Conservation (phyloP, 2,888 invertebrate species). For the Melangyna quadrimaculata region DNA sequence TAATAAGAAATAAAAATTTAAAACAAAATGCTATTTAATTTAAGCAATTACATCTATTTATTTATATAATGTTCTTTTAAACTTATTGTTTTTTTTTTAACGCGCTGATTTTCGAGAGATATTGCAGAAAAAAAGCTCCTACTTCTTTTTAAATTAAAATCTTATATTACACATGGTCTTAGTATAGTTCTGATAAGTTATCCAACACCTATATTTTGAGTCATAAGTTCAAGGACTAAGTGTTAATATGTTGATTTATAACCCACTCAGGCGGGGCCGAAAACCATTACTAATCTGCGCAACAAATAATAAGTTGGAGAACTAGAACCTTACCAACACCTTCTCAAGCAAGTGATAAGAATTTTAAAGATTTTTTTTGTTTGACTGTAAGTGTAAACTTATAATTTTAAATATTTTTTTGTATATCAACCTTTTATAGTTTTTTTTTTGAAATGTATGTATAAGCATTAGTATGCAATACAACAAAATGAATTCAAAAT, state of each 20-base stretch:
- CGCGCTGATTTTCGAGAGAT: constrained; percentile 19
- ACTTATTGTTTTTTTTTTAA: background rate
- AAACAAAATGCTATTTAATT: background rate
- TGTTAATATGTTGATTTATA: too few species aligned
- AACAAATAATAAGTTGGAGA: too few species aligned
- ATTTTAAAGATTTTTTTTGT: too few species aligned
- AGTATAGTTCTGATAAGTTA: too few species aligned
- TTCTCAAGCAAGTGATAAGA: background rate
- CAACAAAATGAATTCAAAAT: background rate
- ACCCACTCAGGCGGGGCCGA: too few species aligned
- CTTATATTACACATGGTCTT: too few species aligned
- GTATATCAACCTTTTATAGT: background rate
- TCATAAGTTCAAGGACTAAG: too few species aligned
- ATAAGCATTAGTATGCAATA: background rate
- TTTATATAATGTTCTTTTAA: background rate
- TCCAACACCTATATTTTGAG: too few species aligned
- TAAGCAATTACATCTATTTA: background rate
- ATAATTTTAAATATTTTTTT: background rate
- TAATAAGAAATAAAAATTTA: background rate
- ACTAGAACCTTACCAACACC: background rate
- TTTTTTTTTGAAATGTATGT: background rate
- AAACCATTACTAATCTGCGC: too few species aligned
- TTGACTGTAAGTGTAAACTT: background rate
- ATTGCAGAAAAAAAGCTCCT: constrained; percentile 1
- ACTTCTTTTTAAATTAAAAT: background rate